Percentiles rank a stretch among this genome's conserved stretches.
These are phyloP conservation scores for Ancistrus triradiatus DNA, from an alignment of 2,113 vertebrate genomes.

Conservation along the genomic window DNA sequence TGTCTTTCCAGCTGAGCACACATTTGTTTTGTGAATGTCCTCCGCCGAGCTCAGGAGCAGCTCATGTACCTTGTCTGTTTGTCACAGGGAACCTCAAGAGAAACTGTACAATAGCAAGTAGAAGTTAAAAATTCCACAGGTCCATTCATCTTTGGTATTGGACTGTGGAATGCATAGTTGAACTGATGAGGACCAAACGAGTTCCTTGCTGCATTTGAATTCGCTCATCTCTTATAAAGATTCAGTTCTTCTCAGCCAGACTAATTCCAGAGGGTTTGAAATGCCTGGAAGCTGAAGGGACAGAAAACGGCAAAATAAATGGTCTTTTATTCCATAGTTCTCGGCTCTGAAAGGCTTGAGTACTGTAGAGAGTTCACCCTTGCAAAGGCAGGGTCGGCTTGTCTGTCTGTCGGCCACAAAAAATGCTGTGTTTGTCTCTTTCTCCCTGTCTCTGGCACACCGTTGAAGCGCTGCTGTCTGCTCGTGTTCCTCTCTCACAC, in stretches of 20 bases:
- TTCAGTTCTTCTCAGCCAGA: conserved; percentile 54
- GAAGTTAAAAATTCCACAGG: conserved; percentile 60
- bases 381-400: conserved; percentile 57
- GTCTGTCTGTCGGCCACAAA: conserved; percentile 63
- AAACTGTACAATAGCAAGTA: conserved; percentile 44
- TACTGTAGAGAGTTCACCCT: conserved; percentile 50
- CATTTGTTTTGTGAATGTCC: not conserved
- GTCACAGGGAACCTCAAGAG: conserved; percentile 49
- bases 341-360: conserved; percentile 55
- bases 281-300: conserved; percentile 33
- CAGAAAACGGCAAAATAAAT: conserved; percentile 31
- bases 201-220: conserved; percentile 56
- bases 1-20: not conserved
- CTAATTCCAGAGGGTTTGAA: conserved; percentile 53
- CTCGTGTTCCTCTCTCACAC: conserved; percentile 34
- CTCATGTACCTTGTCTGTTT: conserved; percentile 41
- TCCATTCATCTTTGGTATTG: conserved; percentile 87
- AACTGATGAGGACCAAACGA: conserved; percentile 63
- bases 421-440: conserved; percentile 62
- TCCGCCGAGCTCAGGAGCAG: conserved; percentile 14
- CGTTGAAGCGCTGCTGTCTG: conserved; percentile 66
- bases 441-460: conserved; percentile 59
- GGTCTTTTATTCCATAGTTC: conserved; percentile 50
- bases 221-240: conserved; percentile 46
- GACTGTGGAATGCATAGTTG: conserved; percentile 91